Base-by-base conservation (phyloP, 2,888 invertebrate genomes). In the Tribolium freemani region DNA sequence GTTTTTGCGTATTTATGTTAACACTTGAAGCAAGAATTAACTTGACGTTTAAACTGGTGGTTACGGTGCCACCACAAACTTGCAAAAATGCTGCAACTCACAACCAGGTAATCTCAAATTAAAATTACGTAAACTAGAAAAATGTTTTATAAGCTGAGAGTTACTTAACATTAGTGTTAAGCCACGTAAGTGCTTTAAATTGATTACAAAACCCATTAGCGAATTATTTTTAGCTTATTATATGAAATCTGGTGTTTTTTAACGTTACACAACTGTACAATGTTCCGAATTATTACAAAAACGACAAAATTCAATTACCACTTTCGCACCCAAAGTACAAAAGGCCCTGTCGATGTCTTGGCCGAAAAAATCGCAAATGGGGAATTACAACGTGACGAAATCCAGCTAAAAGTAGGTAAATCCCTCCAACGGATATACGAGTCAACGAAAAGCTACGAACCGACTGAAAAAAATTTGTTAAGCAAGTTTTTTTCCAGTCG, bases 371-470 rank as follows among this genome's bases (percentile, higher is more conserved):
- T 94, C 30, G 83, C 87, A 45, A 86, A 86, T 58, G 92, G 91
- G 4, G 88, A 89, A 80, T 82, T 94, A 67, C 85, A 88, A 76
- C 87, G 88, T 63, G 97, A 97, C 87, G 86, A 89, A 13, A 90
- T 93, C 81, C 97, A 98, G 83, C 88, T 89, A 74, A 88, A 88
- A 81, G 91, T 97, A 9, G 90, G 93, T 26, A 85, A 91, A 75
- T 75, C 81, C 60, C 71, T 97, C 66, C 93, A 97, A 82, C 86
- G 87, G 30, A 90, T 96, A 6, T 92, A 93, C 83, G 85, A 90
- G 60, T 88, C 92, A 73, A 86, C 95, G 0, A 84, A 89, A 80
- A 81, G 87, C 71, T 94, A 93, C 84, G 82, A 87, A 77, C 90
- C 91, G 72, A 88, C 85, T 5, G 86, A 84, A 77, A 83, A 83